Base-by-base conservation (phyloP, 2,888 invertebrate genomes). In the Pyrrhosoma nymphula region DNA sequence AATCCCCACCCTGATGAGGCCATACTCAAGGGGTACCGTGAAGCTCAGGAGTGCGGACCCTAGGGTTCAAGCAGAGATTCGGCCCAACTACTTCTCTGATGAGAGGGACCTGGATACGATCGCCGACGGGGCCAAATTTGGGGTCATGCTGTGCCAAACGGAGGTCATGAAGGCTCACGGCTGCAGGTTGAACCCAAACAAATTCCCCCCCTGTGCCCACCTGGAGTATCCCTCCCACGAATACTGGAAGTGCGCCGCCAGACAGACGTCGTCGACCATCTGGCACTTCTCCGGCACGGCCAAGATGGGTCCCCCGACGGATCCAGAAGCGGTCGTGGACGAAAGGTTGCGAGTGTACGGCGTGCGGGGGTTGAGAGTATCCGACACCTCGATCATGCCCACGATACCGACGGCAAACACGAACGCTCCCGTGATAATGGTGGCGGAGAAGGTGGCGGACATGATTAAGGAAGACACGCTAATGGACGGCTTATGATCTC, bases 241-340 rank as follows among this genome's bases (percentile, higher is more conserved):
- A 0, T 98, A 98, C 96, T 97, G 98, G 97, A 97, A 97, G 95
- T 98, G 98, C 96, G 97, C 97, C 82, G 97, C 97, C 14, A 97
- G 97, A 30, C 97, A 97, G 95, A 97, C 97, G 96, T 97, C 97
- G 16, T 97, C 97, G 0, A 97, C 98, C 0, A 96, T 97, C 56
- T 98, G 98, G 96, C 98, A 98, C 96, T 98, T 98, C 0, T 98
- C 98, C 0, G 98, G 98, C 91, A 98, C 98, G 0, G 97, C 97
- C 95, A 98, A 98, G 96, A 98, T 98, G 98, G 98, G 98, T 0
- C 96, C 97, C 0, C 95, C 96, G 0, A 95, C 96, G 0, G 97
- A 98, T 96, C 96, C 96, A 0, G 96, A 96, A 0, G 97, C 97
- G 0, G 98, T 98, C 0, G 97, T 98, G 0, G 97, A 97, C 96